A percentile compares a stretch with the other conserved stretches of the same genome.
These are phyloP conservation scores for Nannoperca obscura DNA, from an alignment of 2,797 vertebrate genomes.

Conservation along the genomic window DNA sequence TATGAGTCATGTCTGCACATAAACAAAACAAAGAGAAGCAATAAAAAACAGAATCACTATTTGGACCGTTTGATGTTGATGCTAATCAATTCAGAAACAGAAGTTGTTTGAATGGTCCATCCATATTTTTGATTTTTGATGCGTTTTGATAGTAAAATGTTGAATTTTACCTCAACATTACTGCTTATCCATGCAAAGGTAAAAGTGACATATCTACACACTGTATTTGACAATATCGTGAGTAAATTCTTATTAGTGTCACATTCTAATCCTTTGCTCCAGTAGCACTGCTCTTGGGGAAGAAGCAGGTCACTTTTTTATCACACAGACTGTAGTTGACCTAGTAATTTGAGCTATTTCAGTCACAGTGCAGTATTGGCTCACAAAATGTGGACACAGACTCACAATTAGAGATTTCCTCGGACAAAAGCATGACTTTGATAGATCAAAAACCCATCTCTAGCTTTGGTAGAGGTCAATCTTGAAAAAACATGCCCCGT, in stretches of 20 bases:
- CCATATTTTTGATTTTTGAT: background rate
- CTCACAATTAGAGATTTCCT: background rate
- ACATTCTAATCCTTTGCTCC: background rate
- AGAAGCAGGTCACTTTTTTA: slow-evolving; percentile 25
- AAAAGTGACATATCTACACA: background rate
- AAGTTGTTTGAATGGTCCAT: background rate
- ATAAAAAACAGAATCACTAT: slow-evolving; percentile 24
- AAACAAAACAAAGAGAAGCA: slow-evolving; percentile 35
- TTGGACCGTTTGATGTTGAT: slow-evolving; percentile 17
- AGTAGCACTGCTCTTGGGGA: background rate
- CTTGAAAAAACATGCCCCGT: background rate
- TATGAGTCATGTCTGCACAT: slow-evolving; percentile 44
- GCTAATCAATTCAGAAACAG: background rate
- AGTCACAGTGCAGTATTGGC: background rate
- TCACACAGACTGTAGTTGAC: slow-evolving; percentile 20
- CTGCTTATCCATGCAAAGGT: background rate
- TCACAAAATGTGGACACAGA: background rate
- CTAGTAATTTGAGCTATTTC: slow-evolving; percentile 16
- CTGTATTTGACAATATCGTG: background rate
- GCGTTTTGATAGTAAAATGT: background rate
- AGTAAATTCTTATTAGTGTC: background rate
- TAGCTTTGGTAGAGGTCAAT: background rate
- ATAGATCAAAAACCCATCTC: background rate
- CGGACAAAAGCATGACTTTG: background rate
- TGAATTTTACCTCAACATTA: background rate